Evolutionary conservation across 2,113 vertebrate species (phyloP).

Genomic region (Sinocyclocheilus grahami): DNA sequence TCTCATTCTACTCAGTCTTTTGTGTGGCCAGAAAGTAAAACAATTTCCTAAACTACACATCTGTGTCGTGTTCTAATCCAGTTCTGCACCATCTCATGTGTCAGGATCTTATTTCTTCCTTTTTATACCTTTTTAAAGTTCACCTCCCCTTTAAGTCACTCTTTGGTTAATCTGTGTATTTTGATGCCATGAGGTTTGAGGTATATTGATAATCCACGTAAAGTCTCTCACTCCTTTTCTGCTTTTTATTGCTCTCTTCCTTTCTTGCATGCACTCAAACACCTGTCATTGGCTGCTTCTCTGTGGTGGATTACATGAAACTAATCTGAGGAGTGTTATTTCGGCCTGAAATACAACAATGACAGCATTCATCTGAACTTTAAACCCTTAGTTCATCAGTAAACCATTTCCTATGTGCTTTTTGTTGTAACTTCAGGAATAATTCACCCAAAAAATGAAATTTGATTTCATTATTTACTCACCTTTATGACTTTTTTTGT

Average conservation of each 20-base stretch:
- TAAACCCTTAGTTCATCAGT: neutral
- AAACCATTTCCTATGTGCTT: neutral
- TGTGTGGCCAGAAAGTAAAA: conserved; percentile 51
- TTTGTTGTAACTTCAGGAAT: neutral
- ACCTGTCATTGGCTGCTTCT: conserved; percentile 12
- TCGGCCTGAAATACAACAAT: neutral
- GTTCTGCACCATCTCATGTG: conserved; percentile 33
- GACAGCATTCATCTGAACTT: conserved; percentile 4
- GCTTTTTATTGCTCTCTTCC: conserved; percentile 8
- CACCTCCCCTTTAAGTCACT: conserved; percentile 47
- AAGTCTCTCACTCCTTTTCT: conserved; percentile 12
- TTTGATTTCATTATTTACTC: neutral
- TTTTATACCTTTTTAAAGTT: conserved; percentile 37
- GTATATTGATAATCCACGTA: conserved; percentile 8
- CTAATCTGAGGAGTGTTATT: conserved; percentile 1
- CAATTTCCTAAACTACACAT: conserved; percentile 47
- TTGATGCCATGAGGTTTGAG: conserved; percentile 28
- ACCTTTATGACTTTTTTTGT: too few species aligned
- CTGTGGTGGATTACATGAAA: neutral
- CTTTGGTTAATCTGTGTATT: conserved; percentile 20
- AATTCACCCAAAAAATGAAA: neutral
- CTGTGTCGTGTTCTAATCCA: conserved; percentile 58
- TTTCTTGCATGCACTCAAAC: neutral
- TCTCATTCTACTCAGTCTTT: conserved; percentile 35
- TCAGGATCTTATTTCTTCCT: conserved; percentile 38